These are phyloP conservation scores for Agrotis clavis DNA, from an alignment of 2,888 invertebrate genomes.

Conservation along the genomic window DNA sequence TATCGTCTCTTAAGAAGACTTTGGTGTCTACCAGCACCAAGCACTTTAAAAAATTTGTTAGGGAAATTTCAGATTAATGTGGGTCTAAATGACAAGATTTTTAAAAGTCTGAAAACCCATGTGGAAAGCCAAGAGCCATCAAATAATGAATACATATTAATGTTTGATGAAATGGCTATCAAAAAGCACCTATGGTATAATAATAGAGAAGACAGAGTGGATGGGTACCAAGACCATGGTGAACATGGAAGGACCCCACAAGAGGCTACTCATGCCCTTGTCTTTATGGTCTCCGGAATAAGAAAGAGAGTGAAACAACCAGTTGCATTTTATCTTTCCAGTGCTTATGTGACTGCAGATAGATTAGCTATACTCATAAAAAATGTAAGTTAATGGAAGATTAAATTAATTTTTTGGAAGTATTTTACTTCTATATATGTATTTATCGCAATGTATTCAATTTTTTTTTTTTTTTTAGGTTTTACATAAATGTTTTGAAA, in stretches of 20 bases:
- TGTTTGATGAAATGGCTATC: constrained; percentile 4
- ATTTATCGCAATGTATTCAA: background rate
- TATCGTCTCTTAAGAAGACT: constrained; percentile 2
- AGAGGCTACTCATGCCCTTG: constrained; percentile 2
- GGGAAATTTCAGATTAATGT: background rate
- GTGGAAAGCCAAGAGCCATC: constrained; percentile 1
- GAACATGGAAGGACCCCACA: constrained; percentile 2
- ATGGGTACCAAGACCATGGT: constrained; percentile 3
- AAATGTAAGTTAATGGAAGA: background rate
- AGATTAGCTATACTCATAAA: constrained; percentile 3
- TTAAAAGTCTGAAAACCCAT: background rate
- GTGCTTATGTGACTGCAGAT: constrained; percentile 2
- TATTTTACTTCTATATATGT: no score
- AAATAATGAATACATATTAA: constrained; percentile 1
- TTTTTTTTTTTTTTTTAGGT: background rate
- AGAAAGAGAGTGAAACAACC: constrained; percentile 5
- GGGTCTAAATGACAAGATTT: constrained; percentile 1
- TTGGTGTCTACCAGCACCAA: background rate
- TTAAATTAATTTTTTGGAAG: background rate
- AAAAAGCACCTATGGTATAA: constrained; percentile 1
- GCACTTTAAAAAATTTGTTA: background rate
- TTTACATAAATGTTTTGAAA: background rate
- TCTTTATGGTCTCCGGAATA: constrained; percentile 2
- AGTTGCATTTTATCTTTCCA: constrained; percentile 4
- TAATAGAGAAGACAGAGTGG: constrained; percentile 1